Evolutionary conservation across 1,140 invertebrate species (phyloP), one percentile per base, ranked within the genome.

Genomic region (Zaprionus ghesquierei): DNA sequence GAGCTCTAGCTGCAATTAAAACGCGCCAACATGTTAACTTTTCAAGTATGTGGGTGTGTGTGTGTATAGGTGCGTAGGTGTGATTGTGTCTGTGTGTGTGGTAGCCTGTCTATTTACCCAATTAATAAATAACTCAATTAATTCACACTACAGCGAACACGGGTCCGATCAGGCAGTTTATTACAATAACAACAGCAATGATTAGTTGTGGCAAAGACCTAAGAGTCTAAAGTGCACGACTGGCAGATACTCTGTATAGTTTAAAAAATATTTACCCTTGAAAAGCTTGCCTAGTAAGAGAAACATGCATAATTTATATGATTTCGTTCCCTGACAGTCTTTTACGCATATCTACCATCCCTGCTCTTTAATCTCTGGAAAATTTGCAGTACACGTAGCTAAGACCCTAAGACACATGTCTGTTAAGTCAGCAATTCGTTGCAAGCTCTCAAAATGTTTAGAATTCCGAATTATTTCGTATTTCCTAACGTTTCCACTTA

Each of bases 1-100:
- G 29, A 35, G 41, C 35, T 23, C 31, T 56, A 20, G 51, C 82
- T 86, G 82, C 61, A 87, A 86, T 79, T 87, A 86, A 89, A 80
- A 82, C 65, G 64, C 62, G 68, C 62, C 66, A 55, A 69, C 66
- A 65, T 81, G 81, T 86, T 68, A 81, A 59, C 69, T 75, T 69
- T 49, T 38, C n/a, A 41, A n/a, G n/a, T n/a, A 41, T 38, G 3
- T 38, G 5, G 33, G 12, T 12, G 33, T n/a, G 13, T 10, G 53
- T 60, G 49, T 58, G 15, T n/a, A 33, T 25, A 53, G 55, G 38
- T 59, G 63, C 27, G 33, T n/a, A n/a, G n/a, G n/a, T 31, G 51
- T 44, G 22, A 44, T 25, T 22, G 29, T 59, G 38, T 63, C 55
- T 60, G n/a, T 31, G 41, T 50, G 41, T 31, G 44, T 63, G 27